A percentile compares a stretch with the other conserved stretches of the same genome.
Conservation (phyloP, 1,140 invertebrate species). For the Aphaenogaster ashmeadi region DNA sequence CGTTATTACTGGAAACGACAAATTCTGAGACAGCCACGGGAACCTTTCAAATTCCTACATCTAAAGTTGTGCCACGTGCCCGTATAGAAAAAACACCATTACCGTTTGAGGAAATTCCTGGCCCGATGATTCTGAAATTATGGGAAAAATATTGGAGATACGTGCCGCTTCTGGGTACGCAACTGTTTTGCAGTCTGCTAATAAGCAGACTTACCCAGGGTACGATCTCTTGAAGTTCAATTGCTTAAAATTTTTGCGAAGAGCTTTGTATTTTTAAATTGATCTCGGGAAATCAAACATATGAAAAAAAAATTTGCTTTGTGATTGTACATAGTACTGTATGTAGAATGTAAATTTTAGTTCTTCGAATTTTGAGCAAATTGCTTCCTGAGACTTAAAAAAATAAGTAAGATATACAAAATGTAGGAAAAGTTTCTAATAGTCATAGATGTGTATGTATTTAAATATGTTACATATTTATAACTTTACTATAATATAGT, state of each 20-base stretch:
- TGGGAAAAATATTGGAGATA: conserved; percentile 88
- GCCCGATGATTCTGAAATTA: conserved; percentile 88
- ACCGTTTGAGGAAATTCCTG: conserved; percentile 89
- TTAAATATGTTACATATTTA: neutral
- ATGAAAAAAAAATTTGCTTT: neutral
- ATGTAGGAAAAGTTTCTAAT: neutral
- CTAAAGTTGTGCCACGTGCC: neutral
- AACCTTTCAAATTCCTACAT: conserved; percentile 48
- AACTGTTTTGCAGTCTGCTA: conserved; percentile 88
- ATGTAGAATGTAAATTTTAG: neutral
- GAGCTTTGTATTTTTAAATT: neutral
- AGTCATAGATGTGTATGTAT: neutral
- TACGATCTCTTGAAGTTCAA: conserved; percentile 81
- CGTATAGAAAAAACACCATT: conserved; percentile 73
- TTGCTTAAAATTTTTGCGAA: conserved; percentile 51
- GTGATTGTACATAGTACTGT: neutral
- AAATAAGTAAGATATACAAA: neutral
- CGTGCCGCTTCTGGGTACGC: conserved; percentile 89
- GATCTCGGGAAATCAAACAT: neutral
- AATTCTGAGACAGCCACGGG: conserved; percentile 12
- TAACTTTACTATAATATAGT: neutral
- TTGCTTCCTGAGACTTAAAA: neutral
- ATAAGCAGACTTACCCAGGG: conserved; percentile 88
- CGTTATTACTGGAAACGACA: conserved; percentile 45
- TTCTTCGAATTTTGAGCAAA: conserved; percentile 60